Evolutionary conservation across 2,797 vertebrate species (phyloP).

Genomic region (Enteromius radiatus): DNA sequence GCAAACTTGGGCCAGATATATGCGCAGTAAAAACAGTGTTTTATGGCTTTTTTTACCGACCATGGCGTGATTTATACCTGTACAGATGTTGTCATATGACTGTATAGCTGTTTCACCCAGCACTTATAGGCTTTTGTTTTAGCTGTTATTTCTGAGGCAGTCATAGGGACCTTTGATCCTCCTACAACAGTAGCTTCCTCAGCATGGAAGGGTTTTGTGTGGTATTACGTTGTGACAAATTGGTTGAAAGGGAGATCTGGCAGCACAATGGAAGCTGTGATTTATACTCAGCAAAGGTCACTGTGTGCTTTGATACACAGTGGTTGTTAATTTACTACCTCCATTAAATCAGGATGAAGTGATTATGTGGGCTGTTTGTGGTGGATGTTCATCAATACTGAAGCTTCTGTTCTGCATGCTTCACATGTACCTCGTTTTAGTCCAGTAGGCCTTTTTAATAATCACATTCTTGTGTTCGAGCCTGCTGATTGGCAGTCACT

Average conservation of each 20-base stretch:
- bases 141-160: conserved; percentile 8
- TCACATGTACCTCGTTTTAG: conserved; percentile 3
- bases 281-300: conserved; percentile 80
- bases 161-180: conserved; percentile 69
- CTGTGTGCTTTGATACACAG: conserved; percentile 56
- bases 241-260: conserved; percentile 78
- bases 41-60: not conserved
- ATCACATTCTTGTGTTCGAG: not conserved
- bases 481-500: not conserved
- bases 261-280: conserved; percentile 74
- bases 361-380: conserved; percentile 48
- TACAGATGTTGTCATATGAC: not conserved
- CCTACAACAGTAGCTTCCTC: conserved; percentile 59
- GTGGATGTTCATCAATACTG: conserved; percentile 18
- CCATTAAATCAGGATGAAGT: conserved; percentile 55
- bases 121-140: conserved; percentile 46
- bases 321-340: conserved; percentile 58
- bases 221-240: conserved; percentile 76
- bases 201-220: conserved; percentile 43
- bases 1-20: not conserved
- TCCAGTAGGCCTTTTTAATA: not conserved
- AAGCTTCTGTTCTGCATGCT: conserved; percentile 14
- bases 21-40: not conserved
- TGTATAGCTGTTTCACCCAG: conserved; percentile 11
- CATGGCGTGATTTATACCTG: not conserved